Percentiles rank a stretch among this genome's conserved stretches.
phyloP scores from a whole-genome alignment of 53 echinoderm and acorn worm genomes.

The Patiria pectinifera region DNA sequence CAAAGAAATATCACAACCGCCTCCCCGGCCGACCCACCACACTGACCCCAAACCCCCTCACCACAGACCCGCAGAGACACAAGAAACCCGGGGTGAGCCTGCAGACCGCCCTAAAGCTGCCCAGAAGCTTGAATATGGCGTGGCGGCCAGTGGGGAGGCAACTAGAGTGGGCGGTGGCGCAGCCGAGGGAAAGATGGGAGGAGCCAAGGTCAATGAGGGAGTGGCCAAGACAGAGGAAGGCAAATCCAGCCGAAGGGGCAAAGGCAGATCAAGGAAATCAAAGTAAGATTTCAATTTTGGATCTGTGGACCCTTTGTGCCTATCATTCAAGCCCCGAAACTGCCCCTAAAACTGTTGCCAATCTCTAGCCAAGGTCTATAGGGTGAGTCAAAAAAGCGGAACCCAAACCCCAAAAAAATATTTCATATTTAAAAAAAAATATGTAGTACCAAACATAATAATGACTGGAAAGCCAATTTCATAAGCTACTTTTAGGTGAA shows the following conservation, averaged over 20 bases:
- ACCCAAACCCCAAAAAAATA: no score
- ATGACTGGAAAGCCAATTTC: no score
- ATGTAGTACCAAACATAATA: no score
- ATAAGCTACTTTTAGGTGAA: no score
- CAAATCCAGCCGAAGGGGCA: constrained; percentile 27
- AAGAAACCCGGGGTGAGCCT: not conserved
- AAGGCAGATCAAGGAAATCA: constrained; percentile 37
- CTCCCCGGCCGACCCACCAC: constrained; percentile 1
- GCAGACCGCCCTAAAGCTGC: constrained; percentile 11
- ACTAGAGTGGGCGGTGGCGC: not conserved
- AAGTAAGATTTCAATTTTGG: constrained; percentile 25
- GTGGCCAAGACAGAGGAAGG: constrained; percentile 8
- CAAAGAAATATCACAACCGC: constrained; percentile 30
- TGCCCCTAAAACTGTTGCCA: no score
- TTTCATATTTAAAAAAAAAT: no score
- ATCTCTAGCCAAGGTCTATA: no score
- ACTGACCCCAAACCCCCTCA: not conserved
- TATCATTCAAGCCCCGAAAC: no score
- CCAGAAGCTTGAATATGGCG: constrained; percentile 20
- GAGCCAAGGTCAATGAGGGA: not conserved
- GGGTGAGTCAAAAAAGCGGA: no score
- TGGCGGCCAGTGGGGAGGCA: not conserved
- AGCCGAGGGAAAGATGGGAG: not conserved
- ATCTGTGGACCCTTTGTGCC: no score
- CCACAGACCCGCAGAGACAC: constrained; percentile 6